A percentile compares a stretch with the other conserved stretches of the same genome.
These are phyloP conservation scores for Tragelaphus oryx DNA, from an alignment of 2,797 vertebrate genomes.

Conservation along the genomic window DNA sequence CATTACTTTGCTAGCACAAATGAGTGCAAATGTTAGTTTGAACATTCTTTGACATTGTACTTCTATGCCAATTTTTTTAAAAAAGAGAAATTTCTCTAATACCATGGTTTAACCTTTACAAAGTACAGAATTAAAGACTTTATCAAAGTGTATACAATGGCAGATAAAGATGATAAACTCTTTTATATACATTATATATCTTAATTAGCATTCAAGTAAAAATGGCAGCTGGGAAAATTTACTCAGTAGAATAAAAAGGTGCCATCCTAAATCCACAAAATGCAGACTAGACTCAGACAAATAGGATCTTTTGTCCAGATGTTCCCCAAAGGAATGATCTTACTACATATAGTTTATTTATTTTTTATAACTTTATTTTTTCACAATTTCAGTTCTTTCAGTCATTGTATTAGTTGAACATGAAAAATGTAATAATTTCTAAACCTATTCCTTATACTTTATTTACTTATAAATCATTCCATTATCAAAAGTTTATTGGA, in stretches of 20 bases:
- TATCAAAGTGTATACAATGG: background rate
- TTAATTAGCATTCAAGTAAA: background rate
- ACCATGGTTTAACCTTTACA: background rate
- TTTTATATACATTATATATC: background rate
- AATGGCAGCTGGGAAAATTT: background rate
- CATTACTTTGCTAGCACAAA: background rate
- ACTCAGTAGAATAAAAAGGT: background rate
- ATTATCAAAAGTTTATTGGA: background rate
- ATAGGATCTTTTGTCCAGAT: background rate
- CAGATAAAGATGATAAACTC: background rate
- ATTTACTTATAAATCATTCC: background rate
- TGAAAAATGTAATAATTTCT: background rate
- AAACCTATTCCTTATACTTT: background rate
- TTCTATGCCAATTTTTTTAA: background rate
- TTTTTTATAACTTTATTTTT: background rate
- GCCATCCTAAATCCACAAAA: background rate
- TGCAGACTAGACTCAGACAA: background rate
- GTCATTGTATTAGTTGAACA: background rate
- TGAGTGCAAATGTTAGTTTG: background rate
- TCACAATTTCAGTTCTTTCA: background rate
- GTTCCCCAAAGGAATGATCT: background rate
- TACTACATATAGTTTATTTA: background rate
- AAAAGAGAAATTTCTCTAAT: background rate
- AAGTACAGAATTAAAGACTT: background rate
- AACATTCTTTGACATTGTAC: background rate